Evolutionary conservation across 2,113 vertebrate species (phyloP).

Genomic region (Pelmatolapia mariae): DNA sequence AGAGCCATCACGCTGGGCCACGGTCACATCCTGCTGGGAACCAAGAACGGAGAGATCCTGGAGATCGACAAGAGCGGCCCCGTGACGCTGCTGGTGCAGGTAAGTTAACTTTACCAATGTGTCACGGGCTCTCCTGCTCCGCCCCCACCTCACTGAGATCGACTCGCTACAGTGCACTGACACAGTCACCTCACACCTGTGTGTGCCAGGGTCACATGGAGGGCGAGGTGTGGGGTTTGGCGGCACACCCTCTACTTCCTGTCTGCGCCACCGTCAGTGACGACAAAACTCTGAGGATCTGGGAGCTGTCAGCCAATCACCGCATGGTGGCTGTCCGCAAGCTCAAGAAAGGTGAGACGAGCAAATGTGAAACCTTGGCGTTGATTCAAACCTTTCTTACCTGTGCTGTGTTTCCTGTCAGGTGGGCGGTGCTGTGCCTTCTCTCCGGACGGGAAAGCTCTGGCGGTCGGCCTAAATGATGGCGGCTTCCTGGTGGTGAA

Average conservation of each 20-base stretch:
- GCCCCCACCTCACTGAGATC: not conserved
- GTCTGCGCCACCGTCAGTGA: slow-evolving; percentile 95
- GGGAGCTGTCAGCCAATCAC: slow-evolving; percentile 94
- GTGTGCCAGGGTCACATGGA: slow-evolving; percentile 90
- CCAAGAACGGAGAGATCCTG: slow-evolving; percentile 95
- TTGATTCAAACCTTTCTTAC: not conserved
- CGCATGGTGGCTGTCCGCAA: slow-evolving; percentile 97
- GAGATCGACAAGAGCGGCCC: slow-evolving; percentile 96
- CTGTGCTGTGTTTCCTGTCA: slow-evolving; percentile 31
- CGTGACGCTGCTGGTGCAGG: slow-evolving; percentile 82
- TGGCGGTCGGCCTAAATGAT: slow-evolving; percentile 93
- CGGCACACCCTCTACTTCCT: slow-evolving; percentile 89
- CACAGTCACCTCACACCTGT: not conserved
- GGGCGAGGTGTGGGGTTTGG: slow-evolving; percentile 95
- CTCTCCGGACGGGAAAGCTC: slow-evolving; percentile 93
- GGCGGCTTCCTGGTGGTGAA: slow-evolving; percentile 98
- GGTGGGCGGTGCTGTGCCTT: slow-evolving; percentile 96
- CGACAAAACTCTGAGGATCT: slow-evolving; percentile 93
- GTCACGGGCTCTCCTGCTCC: not conserved
- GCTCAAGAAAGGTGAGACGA: slow-evolving; percentile 88
- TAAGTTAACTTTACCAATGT: not conserved
- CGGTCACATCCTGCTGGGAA: slow-evolving; percentile 93
- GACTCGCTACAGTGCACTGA: rapidly evolving
- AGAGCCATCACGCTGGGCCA: slow-evolving; percentile 93
- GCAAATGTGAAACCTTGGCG: rapidly evolving